These are phyloP conservation scores for Bettongia penicillata DNA, from an alignment of 2,113 vertebrate genomes.

Conservation along the genomic window DNA sequence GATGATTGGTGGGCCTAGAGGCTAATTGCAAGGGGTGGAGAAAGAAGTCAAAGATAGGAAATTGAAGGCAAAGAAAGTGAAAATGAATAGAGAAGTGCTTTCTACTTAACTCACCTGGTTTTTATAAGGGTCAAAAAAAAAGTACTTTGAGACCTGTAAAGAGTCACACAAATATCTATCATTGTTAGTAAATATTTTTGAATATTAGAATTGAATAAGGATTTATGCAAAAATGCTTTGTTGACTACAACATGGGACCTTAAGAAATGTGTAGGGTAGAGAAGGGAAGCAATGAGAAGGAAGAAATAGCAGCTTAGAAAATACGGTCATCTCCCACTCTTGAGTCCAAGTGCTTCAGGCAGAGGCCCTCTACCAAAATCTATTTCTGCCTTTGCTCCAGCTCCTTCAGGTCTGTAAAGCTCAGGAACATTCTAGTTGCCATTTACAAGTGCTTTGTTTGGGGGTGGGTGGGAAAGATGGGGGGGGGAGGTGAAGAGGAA, in stretches of 20 bases:
- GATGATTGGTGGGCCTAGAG: background rate
- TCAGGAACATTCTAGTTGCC: conserved; percentile 53
- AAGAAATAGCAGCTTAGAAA: background rate
- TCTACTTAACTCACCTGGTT: background rate
- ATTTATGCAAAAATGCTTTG: background rate
- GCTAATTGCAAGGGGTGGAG: background rate
- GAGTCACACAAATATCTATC: background rate
- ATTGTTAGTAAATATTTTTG: background rate
- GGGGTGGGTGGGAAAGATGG: background rate
- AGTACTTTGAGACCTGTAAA: background rate
- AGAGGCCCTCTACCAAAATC: background rate
- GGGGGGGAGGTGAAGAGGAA: background rate
- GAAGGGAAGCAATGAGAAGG: background rate
- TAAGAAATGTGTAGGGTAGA: background rate
- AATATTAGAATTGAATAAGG: background rate
- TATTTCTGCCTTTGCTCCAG: background rate
- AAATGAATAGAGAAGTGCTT: background rate
- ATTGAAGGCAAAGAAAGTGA: background rate
- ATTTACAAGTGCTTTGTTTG: conserved; percentile 1
- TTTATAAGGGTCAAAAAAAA: background rate
- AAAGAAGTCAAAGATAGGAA: background rate
- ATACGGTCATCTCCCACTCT: background rate
- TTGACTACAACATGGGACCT: background rate
- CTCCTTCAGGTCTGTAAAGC: background rate
- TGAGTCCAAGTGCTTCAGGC: background rate